Conservation (phyloP, 2,797 vertebrate species). For the Anas bahamensis region DNA sequence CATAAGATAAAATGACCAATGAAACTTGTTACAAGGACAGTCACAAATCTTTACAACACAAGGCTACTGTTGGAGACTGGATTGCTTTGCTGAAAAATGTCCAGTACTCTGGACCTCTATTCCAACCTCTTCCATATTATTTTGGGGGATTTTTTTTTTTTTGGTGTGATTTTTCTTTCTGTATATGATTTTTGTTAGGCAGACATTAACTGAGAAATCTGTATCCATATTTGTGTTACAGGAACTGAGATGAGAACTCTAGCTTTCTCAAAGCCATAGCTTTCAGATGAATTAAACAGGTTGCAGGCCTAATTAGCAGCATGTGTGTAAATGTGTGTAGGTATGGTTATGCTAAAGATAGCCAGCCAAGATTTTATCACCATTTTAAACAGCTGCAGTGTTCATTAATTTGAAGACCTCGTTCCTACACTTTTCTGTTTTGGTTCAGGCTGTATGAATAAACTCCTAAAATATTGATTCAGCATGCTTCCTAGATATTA, state of each 20-base stretch:
- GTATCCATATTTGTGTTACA: not conserved
- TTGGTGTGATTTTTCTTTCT: not conserved
- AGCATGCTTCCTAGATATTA: not conserved
- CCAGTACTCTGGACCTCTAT: not conserved
- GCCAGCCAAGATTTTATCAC: not conserved
- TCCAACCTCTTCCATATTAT: not conserved
- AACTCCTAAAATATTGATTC: not conserved
- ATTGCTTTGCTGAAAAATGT: not conserved
- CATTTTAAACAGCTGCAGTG: not conserved
- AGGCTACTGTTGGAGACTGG: not conserved
- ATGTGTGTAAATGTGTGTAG: not conserved
- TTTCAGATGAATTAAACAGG: not conserved
- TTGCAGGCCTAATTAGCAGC: not conserved
- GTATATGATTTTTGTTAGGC: not conserved
- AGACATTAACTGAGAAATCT: not conserved
- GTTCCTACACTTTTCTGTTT: not conserved
- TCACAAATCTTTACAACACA: not conserved
- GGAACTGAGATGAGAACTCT: not conserved
- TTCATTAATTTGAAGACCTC: not conserved
- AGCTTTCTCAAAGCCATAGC: not conserved
- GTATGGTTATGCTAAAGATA: not conserved
- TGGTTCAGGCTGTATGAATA: not conserved
- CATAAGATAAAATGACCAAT: constrained; percentile 1
- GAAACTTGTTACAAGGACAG: not conserved
- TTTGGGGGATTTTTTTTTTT: not conserved